phyloP scores from a whole-genome alignment of 2,888 invertebrate genomes.

The Acrobasis suavella region DNA sequence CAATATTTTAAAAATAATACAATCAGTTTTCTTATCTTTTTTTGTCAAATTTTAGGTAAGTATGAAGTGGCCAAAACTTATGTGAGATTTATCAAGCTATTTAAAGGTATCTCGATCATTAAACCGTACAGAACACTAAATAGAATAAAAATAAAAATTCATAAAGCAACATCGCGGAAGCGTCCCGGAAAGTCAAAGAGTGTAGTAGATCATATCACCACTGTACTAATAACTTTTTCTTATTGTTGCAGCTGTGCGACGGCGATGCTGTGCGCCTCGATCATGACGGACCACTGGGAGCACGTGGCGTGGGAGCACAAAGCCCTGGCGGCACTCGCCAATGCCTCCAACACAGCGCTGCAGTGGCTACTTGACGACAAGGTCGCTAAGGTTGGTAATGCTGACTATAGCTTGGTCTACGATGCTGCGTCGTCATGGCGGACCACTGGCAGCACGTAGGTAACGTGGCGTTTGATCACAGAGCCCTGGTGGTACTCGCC shows the following conservation, averaged over 20 bases:
- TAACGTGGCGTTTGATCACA: constrained; percentile 89
- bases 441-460: constrained; percentile 95
- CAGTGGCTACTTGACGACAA: constrained; percentile 90
- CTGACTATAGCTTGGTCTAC: constrained; percentile 39
- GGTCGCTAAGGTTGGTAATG: constrained; percentile 82
- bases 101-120: too few relatives aligned
- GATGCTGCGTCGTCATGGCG: constrained; percentile 94
- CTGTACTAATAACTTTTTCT: too few relatives aligned
- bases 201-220: too few relatives aligned
- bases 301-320: constrained; percentile 90
- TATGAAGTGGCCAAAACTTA: too few relatives aligned
- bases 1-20: too few relatives aligned
- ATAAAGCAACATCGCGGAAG: too few relatives aligned
- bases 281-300: constrained; percentile 96
- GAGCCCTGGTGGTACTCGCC: constrained; percentile 80
- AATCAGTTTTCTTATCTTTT: too few relatives aligned
- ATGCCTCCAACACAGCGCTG: constrained; percentile 83
- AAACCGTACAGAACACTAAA: too few relatives aligned
- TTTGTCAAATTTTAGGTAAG: too few relatives aligned
- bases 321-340: constrained; percentile 81
- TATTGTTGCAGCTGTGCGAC: constrained; percentile 84
- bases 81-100: too few relatives aligned
- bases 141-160: too few relatives aligned
- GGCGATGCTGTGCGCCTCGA: constrained; percentile 91
- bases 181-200: too few relatives aligned